Conservation (phyloP, 1,140 invertebrate species). For the Macrobrachium rosenbergii region DNA sequence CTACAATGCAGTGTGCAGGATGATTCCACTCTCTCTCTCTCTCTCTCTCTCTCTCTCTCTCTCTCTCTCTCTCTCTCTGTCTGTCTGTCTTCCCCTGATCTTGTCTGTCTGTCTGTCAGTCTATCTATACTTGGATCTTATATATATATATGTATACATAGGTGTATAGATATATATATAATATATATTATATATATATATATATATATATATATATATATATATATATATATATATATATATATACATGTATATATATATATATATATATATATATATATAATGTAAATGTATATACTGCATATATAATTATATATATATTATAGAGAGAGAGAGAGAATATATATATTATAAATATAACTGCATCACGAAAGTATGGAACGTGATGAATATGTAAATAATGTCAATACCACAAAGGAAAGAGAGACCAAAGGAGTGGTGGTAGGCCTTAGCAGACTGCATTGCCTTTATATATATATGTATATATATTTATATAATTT, state of each 20-base stretch:
- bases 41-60: slow-evolving; percentile 18
- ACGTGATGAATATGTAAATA: too few species aligned
- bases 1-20: slow-evolving; percentile 19
- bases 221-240: slow-evolving; percentile 16
- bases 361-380: too few species aligned
- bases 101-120: background rate
- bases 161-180: background rate
- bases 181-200: background rate
- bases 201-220: slow-evolving; percentile 11
- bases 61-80: slow-evolving; percentile 1
- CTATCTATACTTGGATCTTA: background rate
- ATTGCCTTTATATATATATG: too few species aligned
- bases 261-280: too few species aligned
- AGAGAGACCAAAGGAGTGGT: too few species aligned
- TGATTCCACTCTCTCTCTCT: background rate
- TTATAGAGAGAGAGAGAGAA: background rate
- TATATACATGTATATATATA: slow-evolving; percentile 4
- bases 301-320: too few species aligned
- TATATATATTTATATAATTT: too few species aligned
- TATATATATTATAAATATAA: background rate
- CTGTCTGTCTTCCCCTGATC: background rate
- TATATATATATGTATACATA: background rate
- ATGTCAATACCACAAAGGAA: too few species aligned
- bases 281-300: too few species aligned
- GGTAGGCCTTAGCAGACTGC: too few species aligned